Evolutionary conservation across 2,888 invertebrate genomes (phyloP).

Genomic region (Yponomeuta cagnagella): DNA sequence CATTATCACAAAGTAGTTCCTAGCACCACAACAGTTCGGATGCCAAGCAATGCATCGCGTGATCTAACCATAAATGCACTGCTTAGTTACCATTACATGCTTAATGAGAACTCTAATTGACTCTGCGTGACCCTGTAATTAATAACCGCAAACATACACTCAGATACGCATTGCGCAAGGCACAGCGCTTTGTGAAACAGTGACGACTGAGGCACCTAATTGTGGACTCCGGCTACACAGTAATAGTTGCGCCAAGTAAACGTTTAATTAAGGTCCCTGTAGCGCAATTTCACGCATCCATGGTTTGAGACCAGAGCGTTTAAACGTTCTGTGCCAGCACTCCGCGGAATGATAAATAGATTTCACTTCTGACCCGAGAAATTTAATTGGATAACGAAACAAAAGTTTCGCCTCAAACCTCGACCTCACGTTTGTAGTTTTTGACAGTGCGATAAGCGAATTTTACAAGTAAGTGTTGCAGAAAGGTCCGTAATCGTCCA

Average conservation of each 20-base stretch:
- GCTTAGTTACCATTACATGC: conserved; percentile 57
- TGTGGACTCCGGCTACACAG: conserved; percentile 19
- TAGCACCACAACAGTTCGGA: neutral
- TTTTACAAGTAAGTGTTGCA: too few relatives aligned
- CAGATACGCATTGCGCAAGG: conserved; percentile 18
- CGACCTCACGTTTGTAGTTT: neutral
- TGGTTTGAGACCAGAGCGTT: conserved; percentile 50
- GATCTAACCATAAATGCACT: conserved; percentile 56
- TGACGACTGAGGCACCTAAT: conserved; percentile 24
- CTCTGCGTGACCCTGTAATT: conserved; percentile 53
- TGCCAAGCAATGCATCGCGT: conserved; percentile 36
- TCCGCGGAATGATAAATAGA: conserved; percentile 43
- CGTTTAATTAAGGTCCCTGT: conserved; percentile 59
- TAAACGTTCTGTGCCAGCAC: conserved; percentile 18
- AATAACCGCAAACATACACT: conserved; percentile 35
- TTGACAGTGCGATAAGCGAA: too few relatives aligned
- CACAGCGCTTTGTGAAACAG: conserved; percentile 26
- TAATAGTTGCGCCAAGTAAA: conserved; percentile 50
- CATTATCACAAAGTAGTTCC: neutral
- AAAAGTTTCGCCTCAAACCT: neutral
- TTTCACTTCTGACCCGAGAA: conserved; percentile 67
- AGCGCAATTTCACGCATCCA: conserved; percentile 71
- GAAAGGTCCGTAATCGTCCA: too few relatives aligned
- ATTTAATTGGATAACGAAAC: conserved; percentile 51
- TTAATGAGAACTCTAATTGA: conserved; percentile 57